Base-by-base conservation (phyloP, 2,888 invertebrate genomes). In the Ferdinandea cuprea region DNA sequence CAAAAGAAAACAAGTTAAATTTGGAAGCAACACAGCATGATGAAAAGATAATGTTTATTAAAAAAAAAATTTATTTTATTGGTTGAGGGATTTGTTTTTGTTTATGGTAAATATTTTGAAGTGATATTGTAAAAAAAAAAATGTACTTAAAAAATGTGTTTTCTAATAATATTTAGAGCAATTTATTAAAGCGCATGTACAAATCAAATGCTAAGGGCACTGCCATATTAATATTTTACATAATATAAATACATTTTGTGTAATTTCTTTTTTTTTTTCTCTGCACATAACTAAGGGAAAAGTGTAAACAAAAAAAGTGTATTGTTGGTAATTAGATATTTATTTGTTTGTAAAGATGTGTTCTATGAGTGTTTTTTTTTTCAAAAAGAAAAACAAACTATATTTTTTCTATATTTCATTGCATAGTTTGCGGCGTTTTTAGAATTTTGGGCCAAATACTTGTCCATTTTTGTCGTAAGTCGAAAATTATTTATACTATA, bases 171-270 rank as follows among this genome's bases (percentile, higher is more conserved):
- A 58, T 32, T 13, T 65, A 71, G 71, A 69, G 56, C 56, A 74
- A 56, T 69, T 13, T 30, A 74, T 44, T 63, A 15, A 69, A 72
- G 59, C 77, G 81, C 81, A 81, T 81, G 81, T 52, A 30, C 15
- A 40, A 65, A 50, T 6, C 17, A 56, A 40, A 48, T 42, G 77
- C 58, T 63, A 42, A 21, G 32, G 69, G 69, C 77, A 77, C 77
- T 69, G 48, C 32, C 54, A 48, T 69, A 69, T 35, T 40, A 40
- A 50, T 32, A 35, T 54, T n/a, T 46, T 9, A 13, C 11, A 13
- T 21, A 25, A 37, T 32, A 3, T 35, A 48, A 19, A 42, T 35
- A 25, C n/a, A n/a, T n/a, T n/a, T n/a, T n/a, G n/a, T n/a, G n/a
- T n/a, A n/a, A n/a, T 54, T 54, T 52, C 63, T 63, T 50, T 25